A percentile compares a stretch with the other conserved stretches of the same genome.
Evolutionary conservation across 2,113 vertebrate genomes (phyloP).

Genomic region (Carlito syrichta): DNA sequence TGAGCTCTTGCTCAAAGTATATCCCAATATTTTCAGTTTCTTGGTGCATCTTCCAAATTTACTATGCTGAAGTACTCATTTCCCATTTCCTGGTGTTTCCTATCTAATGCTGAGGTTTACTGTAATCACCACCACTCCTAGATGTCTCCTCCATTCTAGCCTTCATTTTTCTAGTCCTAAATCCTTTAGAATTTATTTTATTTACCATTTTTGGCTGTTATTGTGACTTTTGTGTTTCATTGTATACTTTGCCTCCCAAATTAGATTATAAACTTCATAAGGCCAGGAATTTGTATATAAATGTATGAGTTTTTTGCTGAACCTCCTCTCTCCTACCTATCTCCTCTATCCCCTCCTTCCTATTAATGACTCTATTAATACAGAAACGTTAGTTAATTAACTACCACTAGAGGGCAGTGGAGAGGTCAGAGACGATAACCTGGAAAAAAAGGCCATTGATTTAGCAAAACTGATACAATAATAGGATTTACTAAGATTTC

Average conservation of each 20-base stretch:
- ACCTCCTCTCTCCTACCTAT: neutral
- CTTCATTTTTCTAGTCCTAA: neutral
- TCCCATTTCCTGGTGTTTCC: neutral
- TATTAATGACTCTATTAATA: neutral
- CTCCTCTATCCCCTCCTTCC: neutral
- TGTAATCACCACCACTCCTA: neutral
- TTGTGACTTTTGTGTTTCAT: neutral
- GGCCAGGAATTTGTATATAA: neutral
- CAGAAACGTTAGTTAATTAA: neutral
- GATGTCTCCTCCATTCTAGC: neutral
- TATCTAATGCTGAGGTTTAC: neutral
- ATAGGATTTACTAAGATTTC: neutral
- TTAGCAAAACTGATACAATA: neutral
- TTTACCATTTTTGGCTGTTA: neutral
- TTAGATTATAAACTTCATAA: neutral
- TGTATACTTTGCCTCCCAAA: neutral
- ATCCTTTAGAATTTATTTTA: neutral
- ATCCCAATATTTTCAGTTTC: neutral
- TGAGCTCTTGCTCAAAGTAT: neutral
- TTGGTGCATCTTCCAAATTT: neutral
- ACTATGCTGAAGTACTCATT: neutral
- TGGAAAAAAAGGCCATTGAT: neutral
- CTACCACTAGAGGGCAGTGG: constrained; percentile 41
- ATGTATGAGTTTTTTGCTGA: neutral
- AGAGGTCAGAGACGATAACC: neutral